These are phyloP conservation scores for Sminthurinus signatus DNA, from an alignment of 1,140 invertebrate genomes.

Conservation along the genomic window DNA sequence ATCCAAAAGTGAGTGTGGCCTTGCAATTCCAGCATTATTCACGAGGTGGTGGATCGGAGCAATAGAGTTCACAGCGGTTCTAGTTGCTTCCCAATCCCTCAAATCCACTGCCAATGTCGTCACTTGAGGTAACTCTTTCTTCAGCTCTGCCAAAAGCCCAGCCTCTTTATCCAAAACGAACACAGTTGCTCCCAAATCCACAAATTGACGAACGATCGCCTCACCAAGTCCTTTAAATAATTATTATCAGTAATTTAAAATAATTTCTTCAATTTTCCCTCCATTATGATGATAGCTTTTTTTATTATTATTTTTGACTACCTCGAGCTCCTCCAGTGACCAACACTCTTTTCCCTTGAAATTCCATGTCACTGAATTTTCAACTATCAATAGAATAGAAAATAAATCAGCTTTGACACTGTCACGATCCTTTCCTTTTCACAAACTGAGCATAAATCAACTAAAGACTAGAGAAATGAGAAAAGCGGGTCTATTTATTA, in stretches of 20 bases:
- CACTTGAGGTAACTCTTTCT: not conserved
- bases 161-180: conserved; percentile 25
- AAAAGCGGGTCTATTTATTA: no score
- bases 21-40: conserved; percentile 69
- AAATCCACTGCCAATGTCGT: conserved; percentile 5
- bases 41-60: conserved; percentile 66
- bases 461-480: no score
- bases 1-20: conserved; percentile 57
- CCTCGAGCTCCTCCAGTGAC: conserved; percentile 75
- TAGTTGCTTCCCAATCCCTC: conserved; percentile 22
- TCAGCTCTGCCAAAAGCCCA: not conserved
- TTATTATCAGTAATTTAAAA: no score
- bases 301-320: no score
- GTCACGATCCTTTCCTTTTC: no score
- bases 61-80: conserved; percentile 48
- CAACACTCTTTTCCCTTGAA: conserved; percentile 60
- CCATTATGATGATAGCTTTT: no score
- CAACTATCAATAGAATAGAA: no score
- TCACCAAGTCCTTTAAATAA: conserved; percentile 15
- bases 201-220: conserved; percentile 18
- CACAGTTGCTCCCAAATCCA: conserved; percentile 7
- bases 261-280: no score
- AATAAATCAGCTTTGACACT: no score
- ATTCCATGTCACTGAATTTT: not conserved
- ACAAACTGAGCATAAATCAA: no score